Evolutionary conservation across 2,797 vertebrate genomes (phyloP).

Genomic region (Lepilemur ruficaudatus): DNA sequence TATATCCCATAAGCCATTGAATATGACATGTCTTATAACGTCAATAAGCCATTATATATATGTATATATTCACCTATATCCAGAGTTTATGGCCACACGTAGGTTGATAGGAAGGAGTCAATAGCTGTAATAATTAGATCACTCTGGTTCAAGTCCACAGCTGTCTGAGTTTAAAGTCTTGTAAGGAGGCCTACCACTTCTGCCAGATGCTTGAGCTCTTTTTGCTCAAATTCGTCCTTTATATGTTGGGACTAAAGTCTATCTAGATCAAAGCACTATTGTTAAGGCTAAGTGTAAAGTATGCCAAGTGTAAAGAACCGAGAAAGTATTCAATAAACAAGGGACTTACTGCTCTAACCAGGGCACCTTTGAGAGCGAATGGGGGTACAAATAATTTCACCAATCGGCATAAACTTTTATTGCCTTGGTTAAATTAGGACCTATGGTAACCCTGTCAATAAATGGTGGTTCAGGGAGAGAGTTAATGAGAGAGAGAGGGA

Average conservation of each 20-base stretch:
- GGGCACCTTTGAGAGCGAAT: too few species aligned
- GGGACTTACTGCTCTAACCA: too few species aligned
- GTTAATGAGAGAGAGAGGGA: too few species aligned
- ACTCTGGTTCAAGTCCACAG: not conserved
- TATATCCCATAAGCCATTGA: not conserved
- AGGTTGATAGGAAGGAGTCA: not conserved
- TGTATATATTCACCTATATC: not conserved
- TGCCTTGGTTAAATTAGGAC: too few species aligned
- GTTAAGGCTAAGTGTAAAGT: too few species aligned
- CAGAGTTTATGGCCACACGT: not conserved
- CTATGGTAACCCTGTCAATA: too few species aligned
- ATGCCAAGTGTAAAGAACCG: too few species aligned
- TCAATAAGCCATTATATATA: not conserved
- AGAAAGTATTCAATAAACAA: too few species aligned
- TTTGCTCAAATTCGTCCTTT: not conserved
- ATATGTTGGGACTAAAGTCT: too few species aligned
- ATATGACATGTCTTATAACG: not conserved
- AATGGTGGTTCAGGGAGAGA: too few species aligned
- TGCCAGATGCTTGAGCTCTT: not conserved
- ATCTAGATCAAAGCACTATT: not conserved
- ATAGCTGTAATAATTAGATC: not conserved
- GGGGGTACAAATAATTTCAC: too few species aligned
- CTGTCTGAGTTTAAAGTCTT: not conserved
- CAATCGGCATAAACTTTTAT: too few species aligned
- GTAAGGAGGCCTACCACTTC: not conserved